Evolutionary conservation across 30 jellyfish, hydroid and myxozoan genomes (phyloP), one percentile per base, ranked within the genome.

Genomic region (Aurelia aurita): DNA sequence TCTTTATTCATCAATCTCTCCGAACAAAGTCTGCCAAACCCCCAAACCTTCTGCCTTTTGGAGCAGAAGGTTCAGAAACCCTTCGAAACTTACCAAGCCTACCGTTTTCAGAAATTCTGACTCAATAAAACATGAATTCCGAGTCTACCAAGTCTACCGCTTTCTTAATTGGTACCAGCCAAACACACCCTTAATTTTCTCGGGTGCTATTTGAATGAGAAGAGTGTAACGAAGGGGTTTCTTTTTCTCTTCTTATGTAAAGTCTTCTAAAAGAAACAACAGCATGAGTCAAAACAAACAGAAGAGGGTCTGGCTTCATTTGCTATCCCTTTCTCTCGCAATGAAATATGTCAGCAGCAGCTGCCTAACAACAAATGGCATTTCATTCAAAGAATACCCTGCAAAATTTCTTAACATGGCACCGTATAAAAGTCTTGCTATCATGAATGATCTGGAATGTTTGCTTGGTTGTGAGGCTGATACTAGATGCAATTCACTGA

Each of bases 321-420:
- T 55, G 9, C 31, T 55, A 19, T 55, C 29, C 67, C 29, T 72
- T 0, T 11, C 35, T 23, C 6, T 57, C 18, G 46, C 29, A 46
- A 44, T 81, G 35, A 71, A 18, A 16, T 13, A 4, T 12, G 59
- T 61, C 61, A 53, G 43, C 23, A 59, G 26, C 49, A 57, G 54
- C 63, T 83, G 93, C 67, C 64, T 32, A 16, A 49, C 84, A 43
- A 68, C 93, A 19, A 58, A 63, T 12, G 93, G 93, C 16, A 4
- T 43, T 16, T 1, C 22, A 18, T 83, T 83, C 31, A 69, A 21
- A 21, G 80, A 39, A 58, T 51, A 57, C 18, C 75, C 69, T 23
- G 34, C 83, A 25, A 66, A 5, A 49, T 45, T 11, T 26, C 73
- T 83, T 16, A 31, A 55, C 64, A 61, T 59, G 44, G 28, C 7